Evolutionary conservation across 2,888 invertebrate genomes (phyloP).

Genomic region (Gortyna flavago): DNA sequence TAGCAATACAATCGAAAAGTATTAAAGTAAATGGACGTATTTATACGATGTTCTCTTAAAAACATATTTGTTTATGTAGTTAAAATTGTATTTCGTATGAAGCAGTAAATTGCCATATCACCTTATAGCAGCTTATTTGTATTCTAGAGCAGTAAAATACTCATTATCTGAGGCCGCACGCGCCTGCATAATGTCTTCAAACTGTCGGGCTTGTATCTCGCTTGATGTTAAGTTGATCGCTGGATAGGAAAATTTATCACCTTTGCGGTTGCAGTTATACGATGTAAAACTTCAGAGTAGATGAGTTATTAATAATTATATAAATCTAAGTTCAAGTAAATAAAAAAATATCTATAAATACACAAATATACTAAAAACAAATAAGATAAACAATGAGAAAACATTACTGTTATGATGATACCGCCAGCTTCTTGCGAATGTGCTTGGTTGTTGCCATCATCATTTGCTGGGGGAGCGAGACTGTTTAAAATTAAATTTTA

Average conservation of each 20-base stretch:
- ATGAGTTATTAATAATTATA: not conserved
- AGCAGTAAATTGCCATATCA: constrained; percentile 6
- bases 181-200: constrained; percentile 65
- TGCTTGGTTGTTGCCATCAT: too few species aligned
- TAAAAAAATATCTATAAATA: too few species aligned
- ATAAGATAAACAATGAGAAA: too few species aligned
- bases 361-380: too few species aligned
- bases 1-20: too few species aligned
- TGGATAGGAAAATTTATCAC: not conserved
- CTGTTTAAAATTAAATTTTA: not conserved
- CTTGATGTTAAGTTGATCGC: constrained; percentile 22
- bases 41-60: too few species aligned
- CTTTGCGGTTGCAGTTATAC: not conserved
- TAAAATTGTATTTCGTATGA: constrained; percentile 35
- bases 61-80: not conserved
- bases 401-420: too few species aligned
- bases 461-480: too few species aligned
- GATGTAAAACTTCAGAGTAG: not conserved
- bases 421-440: too few species aligned
- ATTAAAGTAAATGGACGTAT: too few species aligned
- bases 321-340: too few species aligned
- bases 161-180: constrained; percentile 81
- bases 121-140: constrained; percentile 69
- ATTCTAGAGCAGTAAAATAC: constrained; percentile 75
- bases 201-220: constrained; percentile 20